Percentiles rank a stretch among this genome's conserved stretches.
phyloP scores from a whole-genome alignment of 1,140 invertebrate species.

The Campodea augens region DNA sequence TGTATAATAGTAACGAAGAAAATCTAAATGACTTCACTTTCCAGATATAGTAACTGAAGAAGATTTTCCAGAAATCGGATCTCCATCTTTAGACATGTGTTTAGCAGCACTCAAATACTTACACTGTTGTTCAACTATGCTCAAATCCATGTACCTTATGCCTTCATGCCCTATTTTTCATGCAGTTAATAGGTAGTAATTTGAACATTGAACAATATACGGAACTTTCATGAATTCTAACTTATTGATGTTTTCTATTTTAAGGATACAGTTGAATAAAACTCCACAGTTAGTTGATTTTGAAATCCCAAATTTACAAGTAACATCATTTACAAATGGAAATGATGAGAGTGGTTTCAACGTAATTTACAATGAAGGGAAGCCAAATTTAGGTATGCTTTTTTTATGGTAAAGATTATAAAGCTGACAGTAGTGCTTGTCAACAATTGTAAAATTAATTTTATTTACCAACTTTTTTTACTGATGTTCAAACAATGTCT shows the following conservation, averaged over 20 bases:
- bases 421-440: too few relatives aligned
- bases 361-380: too few relatives aligned
- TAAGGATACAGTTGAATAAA: constrained; percentile 55
- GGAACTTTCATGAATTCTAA: neutral
- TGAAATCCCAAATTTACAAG: constrained; percentile 54
- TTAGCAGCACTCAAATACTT: constrained; percentile 69
- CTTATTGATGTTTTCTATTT: constrained; percentile 11
- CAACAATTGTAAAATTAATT: too few relatives aligned
- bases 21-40: too few relatives aligned
- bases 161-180: constrained; percentile 83
- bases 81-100: constrained; percentile 56
- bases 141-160: constrained; percentile 85
- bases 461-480: too few relatives aligned
- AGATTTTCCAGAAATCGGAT: too few relatives aligned
- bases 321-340: constrained; percentile 35
- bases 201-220: constrained; percentile 1
- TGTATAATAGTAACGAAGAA: too few relatives aligned
- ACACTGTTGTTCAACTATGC: constrained; percentile 61
- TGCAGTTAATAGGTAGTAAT: constrained; percentile 44
- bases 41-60: too few relatives aligned
- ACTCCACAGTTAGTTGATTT: constrained; percentile 61
- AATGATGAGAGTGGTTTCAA: too few relatives aligned
- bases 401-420: too few relatives aligned
- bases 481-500: too few relatives aligned
- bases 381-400: too few relatives aligned